These are phyloP conservation scores for Lepisosteus osseus DNA, from an alignment of 2,113 vertebrate genomes.

Conservation along the genomic window DNA sequence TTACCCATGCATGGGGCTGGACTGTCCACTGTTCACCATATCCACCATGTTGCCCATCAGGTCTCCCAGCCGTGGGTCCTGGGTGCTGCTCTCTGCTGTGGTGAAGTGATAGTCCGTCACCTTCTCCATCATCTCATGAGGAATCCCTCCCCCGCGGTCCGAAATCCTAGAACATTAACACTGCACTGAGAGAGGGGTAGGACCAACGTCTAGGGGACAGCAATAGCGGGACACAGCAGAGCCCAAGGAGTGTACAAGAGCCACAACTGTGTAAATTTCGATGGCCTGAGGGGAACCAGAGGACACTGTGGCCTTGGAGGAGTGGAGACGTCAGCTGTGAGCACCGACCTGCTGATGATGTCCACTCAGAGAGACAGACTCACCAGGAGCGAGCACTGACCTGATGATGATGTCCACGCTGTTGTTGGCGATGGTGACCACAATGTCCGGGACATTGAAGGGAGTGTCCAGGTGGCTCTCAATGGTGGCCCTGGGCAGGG, in stretches of 20 bases:
- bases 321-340: no score
- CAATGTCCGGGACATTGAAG: conserved; percentile 85
- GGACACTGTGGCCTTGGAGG: no score
- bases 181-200: no score
- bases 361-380: conserved; percentile 45
- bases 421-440: conserved; percentile 88
- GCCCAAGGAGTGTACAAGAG: no score
- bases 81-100: conserved; percentile 82
- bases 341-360: conserved; percentile 80
- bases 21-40: conserved; percentile 74
- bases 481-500: conserved; percentile 77
- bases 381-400: conserved; percentile 48
- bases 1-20: conserved; percentile 88
- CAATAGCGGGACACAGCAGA: no score
- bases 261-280: no score
- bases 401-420: conserved; percentile 86
- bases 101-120: conserved; percentile 92
- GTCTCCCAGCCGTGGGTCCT: conserved; percentile 82
- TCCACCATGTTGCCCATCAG: conserved; percentile 71
- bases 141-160: conserved; percentile 83
- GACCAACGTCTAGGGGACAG: no score
- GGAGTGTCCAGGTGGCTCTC: conserved; percentile 87
- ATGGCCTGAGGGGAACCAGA: no score
- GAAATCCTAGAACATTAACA: conserved; percentile 70
- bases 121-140: conserved; percentile 78